These are phyloP conservation scores for Menura novaehollandiae DNA, from an alignment of 2,113 vertebrate species.

Conservation along the genomic window DNA sequence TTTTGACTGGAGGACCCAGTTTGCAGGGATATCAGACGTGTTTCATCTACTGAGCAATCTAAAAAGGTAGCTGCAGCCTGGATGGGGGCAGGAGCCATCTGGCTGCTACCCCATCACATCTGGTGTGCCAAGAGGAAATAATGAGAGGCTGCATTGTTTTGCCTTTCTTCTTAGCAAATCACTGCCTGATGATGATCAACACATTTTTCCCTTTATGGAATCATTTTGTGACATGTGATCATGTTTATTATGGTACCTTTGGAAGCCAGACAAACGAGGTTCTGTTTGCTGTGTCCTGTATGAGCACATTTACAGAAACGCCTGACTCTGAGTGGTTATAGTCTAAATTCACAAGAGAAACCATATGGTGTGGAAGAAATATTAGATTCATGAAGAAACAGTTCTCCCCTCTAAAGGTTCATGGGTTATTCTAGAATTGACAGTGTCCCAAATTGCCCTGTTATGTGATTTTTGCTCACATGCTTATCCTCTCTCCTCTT, in stretches of 20 bases:
- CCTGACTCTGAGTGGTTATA: neutral
- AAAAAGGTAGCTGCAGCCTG: slow-evolving; percentile 6
- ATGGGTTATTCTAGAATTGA: neutral
- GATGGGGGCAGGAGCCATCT: slow-evolving; percentile 44
- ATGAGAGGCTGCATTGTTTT: slow-evolving; percentile 49
- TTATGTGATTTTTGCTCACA: neutral
- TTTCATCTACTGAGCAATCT: neutral
- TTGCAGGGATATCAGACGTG: rapidly evolving
- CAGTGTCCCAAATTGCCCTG: neutral
- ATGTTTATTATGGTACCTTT: neutral
- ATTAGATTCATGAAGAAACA: neutral
- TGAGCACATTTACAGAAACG: neutral
- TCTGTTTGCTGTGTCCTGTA: neutral
- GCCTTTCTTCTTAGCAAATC: neutral
- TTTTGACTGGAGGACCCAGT: neutral
- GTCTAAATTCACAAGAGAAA: neutral
- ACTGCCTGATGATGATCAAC: slow-evolving; percentile 1
- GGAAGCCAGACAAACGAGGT: neutral
- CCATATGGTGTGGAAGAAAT: neutral
- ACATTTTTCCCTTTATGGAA: neutral
- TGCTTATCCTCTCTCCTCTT: neutral
- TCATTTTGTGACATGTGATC: neutral
- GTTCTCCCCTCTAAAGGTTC: neutral
- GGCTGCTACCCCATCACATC: slow-evolving; percentile 31
- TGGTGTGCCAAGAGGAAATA: slow-evolving; percentile 38